A percentile compares a stretch with the other conserved stretches of the same genome.
Evolutionary conservation across 2,888 invertebrate species (phyloP).

Genomic region (Philereme transversata): DNA sequence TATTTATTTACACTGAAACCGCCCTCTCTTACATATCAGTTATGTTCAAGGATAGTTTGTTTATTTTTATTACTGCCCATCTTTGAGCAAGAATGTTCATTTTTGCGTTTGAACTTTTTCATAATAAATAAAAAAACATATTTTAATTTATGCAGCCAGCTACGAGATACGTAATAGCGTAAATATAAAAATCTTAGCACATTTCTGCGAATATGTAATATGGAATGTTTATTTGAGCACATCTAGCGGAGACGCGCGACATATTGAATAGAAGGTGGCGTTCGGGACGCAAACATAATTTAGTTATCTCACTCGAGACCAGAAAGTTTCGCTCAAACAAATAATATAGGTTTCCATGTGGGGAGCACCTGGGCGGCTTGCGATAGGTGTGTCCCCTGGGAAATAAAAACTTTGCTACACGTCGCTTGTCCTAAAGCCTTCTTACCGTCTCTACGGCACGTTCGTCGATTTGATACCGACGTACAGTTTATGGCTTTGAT

Average conservation of each 20-base stretch:
- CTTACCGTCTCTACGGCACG: constrained; percentile 75
- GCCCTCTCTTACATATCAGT: too few relatives aligned
- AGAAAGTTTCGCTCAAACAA: constrained; percentile 82
- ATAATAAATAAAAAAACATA: too few relatives aligned
- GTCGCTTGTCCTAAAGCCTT: constrained; percentile 81
- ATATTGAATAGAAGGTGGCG: constrained; percentile 72
- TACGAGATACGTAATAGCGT: not conserved
- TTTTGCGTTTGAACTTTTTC: too few relatives aligned
- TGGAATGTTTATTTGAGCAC: constrained; percentile 49
- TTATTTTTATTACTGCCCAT: too few relatives aligned
- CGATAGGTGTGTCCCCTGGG: constrained; percentile 81
- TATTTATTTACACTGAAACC: too few relatives aligned
- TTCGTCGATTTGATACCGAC: constrained; percentile 76
- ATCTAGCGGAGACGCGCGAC: constrained; percentile 49
- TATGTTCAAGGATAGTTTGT: too few relatives aligned
- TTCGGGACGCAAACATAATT: constrained; percentile 77
- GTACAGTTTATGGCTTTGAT: constrained; percentile 78
- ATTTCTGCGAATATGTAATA: constrained; percentile 19
- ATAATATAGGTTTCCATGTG: constrained; percentile 81
- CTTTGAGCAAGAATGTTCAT: too few relatives aligned
- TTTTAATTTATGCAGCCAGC: not conserved
- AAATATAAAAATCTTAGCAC: constrained; percentile 13
- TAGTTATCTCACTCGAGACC: constrained; percentile 80
- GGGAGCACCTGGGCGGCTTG: constrained; percentile 80
- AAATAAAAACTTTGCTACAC: constrained; percentile 84